A percentile compares a stretch with the other conserved stretches of the same genome.
Conservation (phyloP, 2,113 vertebrate genomes). For the Uropsilus gracilis region DNA sequence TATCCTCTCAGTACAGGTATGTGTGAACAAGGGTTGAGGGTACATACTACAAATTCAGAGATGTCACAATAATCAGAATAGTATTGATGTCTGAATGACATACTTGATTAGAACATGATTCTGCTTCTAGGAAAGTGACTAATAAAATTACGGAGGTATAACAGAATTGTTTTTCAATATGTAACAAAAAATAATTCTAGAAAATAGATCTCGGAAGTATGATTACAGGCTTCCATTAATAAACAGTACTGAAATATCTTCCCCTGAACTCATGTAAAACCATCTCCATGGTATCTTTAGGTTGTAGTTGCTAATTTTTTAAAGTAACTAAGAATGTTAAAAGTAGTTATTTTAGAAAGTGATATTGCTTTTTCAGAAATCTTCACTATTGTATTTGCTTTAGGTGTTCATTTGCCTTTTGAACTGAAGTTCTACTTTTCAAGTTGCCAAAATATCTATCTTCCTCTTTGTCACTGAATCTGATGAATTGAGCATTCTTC, state of each 20-base stretch:
- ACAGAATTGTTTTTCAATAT: not conserved
- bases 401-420: not conserved
- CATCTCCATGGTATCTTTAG: not conserved
- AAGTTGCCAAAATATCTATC: not conserved
- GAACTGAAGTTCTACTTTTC: not conserved
- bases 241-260: constrained; percentile 9
- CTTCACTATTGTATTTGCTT: not conserved
- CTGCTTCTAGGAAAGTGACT: not conserved
- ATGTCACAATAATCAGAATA: constrained; percentile 26
- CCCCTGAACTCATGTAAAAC: not conserved
- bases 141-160: constrained; percentile 9
- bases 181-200: constrained; percentile 23
- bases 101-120: constrained; percentile 17
- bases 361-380: not conserved
- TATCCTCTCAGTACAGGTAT: not conserved
- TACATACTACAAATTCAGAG: constrained; percentile 3
- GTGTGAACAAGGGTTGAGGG: constrained; percentile 13
- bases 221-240: not conserved
- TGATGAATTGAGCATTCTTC: not conserved
- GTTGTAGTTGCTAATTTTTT: not conserved
- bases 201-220: not conserved
- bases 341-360: not conserved
- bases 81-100: not conserved
- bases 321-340: not conserved
- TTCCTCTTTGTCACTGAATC: not conserved